phyloP scores from a whole-genome alignment of 2,797 vertebrate genomes.

The Chloroceryle inda region DNA sequence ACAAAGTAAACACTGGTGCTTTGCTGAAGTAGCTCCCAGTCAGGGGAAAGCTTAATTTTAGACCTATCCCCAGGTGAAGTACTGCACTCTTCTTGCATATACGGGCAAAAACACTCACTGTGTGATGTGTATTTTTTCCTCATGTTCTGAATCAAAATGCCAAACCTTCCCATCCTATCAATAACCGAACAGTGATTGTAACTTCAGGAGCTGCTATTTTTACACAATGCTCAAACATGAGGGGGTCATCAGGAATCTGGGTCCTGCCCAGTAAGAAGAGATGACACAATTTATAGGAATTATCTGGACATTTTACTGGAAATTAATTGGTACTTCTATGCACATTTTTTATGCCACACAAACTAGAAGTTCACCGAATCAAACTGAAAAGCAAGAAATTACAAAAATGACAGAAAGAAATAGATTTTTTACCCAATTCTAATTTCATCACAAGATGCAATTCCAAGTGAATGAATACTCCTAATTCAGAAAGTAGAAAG shows the following conservation, averaged over 20 bases:
- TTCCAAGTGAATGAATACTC: background rate
- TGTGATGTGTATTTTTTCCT: background rate
- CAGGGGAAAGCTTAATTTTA: background rate
- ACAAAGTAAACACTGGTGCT: slow-evolving; percentile 11
- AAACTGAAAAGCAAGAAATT: background rate
- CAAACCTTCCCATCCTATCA: background rate
- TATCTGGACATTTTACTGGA: background rate
- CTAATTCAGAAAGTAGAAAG: background rate
- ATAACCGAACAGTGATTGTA: background rate
- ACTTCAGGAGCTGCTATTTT: background rate
- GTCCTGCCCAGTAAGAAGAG: background rate
- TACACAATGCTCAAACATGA: background rate
- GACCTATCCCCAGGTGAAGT: background rate
- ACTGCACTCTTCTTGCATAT: background rate
- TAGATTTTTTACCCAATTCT: background rate
- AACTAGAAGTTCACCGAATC: background rate
- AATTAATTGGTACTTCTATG: background rate
- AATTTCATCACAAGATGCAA: background rate
- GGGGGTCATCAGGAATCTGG: background rate
- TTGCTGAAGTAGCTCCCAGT: slow-evolving; percentile 11
- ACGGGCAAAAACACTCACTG: background rate
- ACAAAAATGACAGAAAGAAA: background rate
- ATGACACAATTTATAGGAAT: background rate
- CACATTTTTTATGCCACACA: background rate
- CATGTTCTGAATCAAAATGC: background rate